Base-by-base conservation (phyloP, 1,140 invertebrate genomes). In the Procambarus clarkii region DNA sequence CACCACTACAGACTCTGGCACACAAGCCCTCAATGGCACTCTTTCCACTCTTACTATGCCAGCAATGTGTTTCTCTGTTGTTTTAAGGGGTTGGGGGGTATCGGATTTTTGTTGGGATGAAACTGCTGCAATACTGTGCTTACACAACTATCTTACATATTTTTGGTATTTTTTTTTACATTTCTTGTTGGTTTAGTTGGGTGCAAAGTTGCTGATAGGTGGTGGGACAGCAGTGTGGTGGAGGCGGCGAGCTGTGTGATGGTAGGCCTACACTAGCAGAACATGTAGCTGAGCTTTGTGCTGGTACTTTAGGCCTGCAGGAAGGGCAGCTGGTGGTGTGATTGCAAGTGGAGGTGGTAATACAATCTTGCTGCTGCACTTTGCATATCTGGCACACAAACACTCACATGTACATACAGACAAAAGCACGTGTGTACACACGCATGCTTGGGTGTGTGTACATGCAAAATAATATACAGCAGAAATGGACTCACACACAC, bases 221-320 rank as follows among this genome's bases (percentile, higher is more conserved):
- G 79, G 79, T 15, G 54, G 34, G 34, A 9, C 3, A 44, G 78
- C 7, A 46, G 78, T 80, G 78, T 50, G 21, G 48, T 81, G 79
- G 79, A 44, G 79, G 54, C 79, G n/a, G 54, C 54, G 15, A 81
- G 79, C 79, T 54, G 48, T 54, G 79, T 81, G n/a, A 13, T 81
- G 34, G 79, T 34, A 50, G 48, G 34, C 50, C 48, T 81, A 81
- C 48, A 24, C 79, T 81, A 81, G 79, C 46, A 81, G 79, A 48
- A 34, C 54, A 58, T 58, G 48, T 46, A 34, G 79, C 54, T 58
- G n/a, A 34, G 79, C 48, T 54, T 48, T 54, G 79, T 58, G 54
- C 50, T 81, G 48, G 46, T 58, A 54, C 54, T 81, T 58, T 81
- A 58, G n/a, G 69, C 69, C 69, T 74, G 21, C n/a, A n/a, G 69